Base-by-base conservation (phyloP, 1,140 invertebrate genomes). In the Listronotus oregonensis region DNA sequence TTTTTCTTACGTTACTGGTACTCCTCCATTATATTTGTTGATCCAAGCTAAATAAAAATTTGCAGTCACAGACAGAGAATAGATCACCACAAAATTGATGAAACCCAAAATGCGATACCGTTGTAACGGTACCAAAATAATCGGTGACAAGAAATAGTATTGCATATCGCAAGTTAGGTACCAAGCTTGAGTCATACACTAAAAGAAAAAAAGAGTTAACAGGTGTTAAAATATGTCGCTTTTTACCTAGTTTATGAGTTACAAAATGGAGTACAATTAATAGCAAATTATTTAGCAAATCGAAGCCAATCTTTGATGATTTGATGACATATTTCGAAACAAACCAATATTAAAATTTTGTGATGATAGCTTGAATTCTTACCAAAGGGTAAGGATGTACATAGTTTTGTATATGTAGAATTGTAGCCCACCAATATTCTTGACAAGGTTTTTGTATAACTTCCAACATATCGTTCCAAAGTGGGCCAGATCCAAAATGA, bases 121-220 rank as follows among this genome's bases (percentile, higher is more conserved):
- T 59, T 68, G 73, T 0, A 84, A 56, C n/a, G 82, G 78, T n/a
- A 80, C 75, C 6, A 86, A 60, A n/a, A 89, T 73, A 4, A 87
- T 70, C 0, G 85, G 80, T 10, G 83, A 80, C 1, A 86, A 66
- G n/a, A 84, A 74, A 71, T 86, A 88, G 62, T 87, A 82, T 67
- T 87, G 85, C 77, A 86, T 85, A 69, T 90, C 88, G 61, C 84
- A 83, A 3, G 86, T 84, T 62, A 89, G 71, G 70, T 88, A 90
- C 87, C 87, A 89, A 0, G 83, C 79, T 81, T 85, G 86, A 8
- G 82, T 81, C 78, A 88, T 81, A 71, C 87, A 89, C 85, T 83
- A 65, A 47, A 80, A 66, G 6, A 10, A 5, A 8, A 59, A 10
- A 6, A 27, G 10, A 21, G 3, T 37, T 9, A 21, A 32, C 37